Evolutionary conservation across 2,888 invertebrate genomes (phyloP), one percentile per base, ranked within the genome.

Genomic region (Tetrapedia diversipes): DNA sequence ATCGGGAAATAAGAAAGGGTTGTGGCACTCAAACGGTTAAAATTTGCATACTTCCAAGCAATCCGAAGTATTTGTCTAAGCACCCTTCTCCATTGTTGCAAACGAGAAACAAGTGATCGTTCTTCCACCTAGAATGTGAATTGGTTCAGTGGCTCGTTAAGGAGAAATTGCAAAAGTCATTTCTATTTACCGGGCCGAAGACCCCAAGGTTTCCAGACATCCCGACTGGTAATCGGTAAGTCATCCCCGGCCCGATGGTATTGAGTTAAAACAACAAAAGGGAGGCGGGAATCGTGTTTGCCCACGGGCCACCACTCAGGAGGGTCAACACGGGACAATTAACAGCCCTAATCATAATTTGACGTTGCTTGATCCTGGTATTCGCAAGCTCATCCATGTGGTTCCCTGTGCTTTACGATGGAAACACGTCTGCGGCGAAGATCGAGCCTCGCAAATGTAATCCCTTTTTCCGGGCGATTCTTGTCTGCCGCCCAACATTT

Each of bases 301-400:
- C 83, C 81, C 84, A 79, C 77, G 82, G 80, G 78, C 84, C 76
- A 84, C 88, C 88, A 90, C 88, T 90, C 84, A 85, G 87, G 75
- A 89, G 82, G 85, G 87, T 90, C 89, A 89, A 90, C 88, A 90
- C 74, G 83, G 81, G 82, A 84, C 86, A 89, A 90, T 90, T 89
- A 90, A 87, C 86, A 81, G 79, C 77, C 85, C 83, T 86, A 85
- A 88, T 88, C 84, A 87, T 86, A 87, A 88, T 86, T 89, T 86
- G 84, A 84, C 84, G 81, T 84, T 77, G 71, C 80, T 79, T 84
- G 84, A 84, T 84, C 84, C 84, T 61, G 78, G 74, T 80, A 83
- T 80, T 79, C 82, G 84, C 84, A 70, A 78, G 74, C 79, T 82
- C 82, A 78, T 74, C 82, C 39, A 69, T 51, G 64, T 47, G 60